These are phyloP conservation scores for Trichonephila inaurata DNA, from an alignment of 1,140 invertebrate genomes.

Conservation along the genomic window DNA sequence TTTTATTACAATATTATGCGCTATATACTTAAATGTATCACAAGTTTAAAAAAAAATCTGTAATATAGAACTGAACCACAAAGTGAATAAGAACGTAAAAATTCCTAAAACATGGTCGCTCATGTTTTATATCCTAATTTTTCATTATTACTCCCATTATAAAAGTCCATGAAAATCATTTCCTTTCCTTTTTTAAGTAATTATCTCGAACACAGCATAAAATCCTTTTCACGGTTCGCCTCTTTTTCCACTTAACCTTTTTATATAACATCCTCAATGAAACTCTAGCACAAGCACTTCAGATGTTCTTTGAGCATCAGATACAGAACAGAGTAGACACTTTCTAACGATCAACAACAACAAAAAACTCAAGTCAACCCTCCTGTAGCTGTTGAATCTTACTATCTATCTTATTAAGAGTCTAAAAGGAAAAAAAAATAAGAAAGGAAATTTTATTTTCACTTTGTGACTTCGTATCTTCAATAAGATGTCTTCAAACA, in stretches of 20 bases:
- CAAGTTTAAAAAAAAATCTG: too few species aligned
- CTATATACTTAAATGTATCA: too few species aligned
- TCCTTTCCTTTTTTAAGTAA: too few species aligned
- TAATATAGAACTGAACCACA: too few species aligned
- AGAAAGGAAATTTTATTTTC: background rate
- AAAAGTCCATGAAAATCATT: too few species aligned
- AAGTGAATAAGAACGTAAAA: too few species aligned
- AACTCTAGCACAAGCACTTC: background rate
- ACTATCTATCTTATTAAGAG: background rate
- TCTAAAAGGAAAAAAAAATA: background rate
- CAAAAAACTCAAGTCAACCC: background rate
- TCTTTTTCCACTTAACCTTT: background rate
- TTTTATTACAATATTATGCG: too few species aligned
- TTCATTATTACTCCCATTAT: too few species aligned
- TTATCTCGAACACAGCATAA: background rate
- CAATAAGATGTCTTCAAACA: background rate
- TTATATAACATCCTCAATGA: background rate
- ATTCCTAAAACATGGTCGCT: too few species aligned
- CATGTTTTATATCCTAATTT: too few species aligned
- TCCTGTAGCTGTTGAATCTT: background rate
- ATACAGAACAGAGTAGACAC: background rate
- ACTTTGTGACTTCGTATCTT: slow-evolving; percentile 1
- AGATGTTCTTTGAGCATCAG: background rate
- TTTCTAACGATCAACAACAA: background rate
- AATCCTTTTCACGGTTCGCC: background rate